Base-by-base conservation (phyloP, 2,113 vertebrate genomes). In the Alaudala cheleensis region DNA sequence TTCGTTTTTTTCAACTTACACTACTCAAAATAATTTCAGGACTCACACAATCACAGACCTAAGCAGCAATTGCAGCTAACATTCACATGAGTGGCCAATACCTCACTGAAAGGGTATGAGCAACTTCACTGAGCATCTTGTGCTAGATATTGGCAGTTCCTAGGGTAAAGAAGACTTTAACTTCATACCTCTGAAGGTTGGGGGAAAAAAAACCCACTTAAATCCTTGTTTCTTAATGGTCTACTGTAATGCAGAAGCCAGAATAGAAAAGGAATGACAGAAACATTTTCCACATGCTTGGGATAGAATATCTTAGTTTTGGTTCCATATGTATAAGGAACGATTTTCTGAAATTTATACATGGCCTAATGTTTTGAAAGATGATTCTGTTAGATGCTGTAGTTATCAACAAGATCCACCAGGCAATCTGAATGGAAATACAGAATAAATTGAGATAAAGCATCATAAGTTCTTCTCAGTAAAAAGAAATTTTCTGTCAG, bases 171-270 rank as follows among this genome's bases (percentile, higher is more conserved):
- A 77, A 64, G 26, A 40, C 4, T 42, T 84, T 69, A 58, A 62
- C 1, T 7, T 62, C 20, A 12, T 7, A 74, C 5, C 8, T 49
- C 39, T 60, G 21, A 81, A 73, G 6, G 3, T 1, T 12, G 15
- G 12, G 37, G 0, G 1, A 8, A 70, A 57, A 40, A 8, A 57
- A 40, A 8, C 0, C 1, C 6, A 14, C 13, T 34, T 50, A 51
- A 81, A 34, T 56, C 19, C 12, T 56, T 54, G 6, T 33, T 90
- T 81, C 10, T 8, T 47, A 33, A 14, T 19, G 31, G 14, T 56
- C 40, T 51, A 11, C 47, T 12, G 3, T 65, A 73, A 34, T 15
- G 6, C 10, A 17, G n/a, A 91, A 83, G 10, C 20, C 22, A 47
- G 20, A 76, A 70, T 10, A 86, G 16, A 50, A 71, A 69, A 65